Evolutionary conservation across 2,797 vertebrate species (phyloP).

Genomic region (Poeciliopsis gracilis): DNA sequence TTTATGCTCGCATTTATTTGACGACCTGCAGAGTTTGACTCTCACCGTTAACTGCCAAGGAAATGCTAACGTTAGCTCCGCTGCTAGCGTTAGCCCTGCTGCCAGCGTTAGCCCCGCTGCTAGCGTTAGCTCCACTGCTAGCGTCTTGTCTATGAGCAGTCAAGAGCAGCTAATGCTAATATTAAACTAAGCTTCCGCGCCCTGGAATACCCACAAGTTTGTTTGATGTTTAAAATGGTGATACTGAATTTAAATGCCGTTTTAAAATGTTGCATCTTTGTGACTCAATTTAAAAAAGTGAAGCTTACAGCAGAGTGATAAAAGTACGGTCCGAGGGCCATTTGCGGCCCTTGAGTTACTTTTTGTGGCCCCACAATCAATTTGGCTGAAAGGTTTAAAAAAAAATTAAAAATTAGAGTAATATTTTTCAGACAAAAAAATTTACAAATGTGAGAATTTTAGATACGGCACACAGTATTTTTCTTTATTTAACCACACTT

Average conservation of each 20-base stretch:
- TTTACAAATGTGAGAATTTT: background rate
- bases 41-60: background rate
- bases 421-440: background rate
- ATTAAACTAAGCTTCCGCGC: background rate
- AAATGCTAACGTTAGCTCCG: conserved; percentile 19
- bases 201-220: background rate
- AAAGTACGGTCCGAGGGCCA: background rate
- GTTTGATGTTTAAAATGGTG: background rate
- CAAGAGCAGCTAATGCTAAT: background rate
- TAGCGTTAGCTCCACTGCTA: conserved; percentile 38
- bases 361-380: background rate
- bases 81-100: conserved; percentile 1
- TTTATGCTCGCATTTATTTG: rapidly evolving
- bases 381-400: background rate
- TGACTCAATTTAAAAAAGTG: background rate
- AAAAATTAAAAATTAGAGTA: background rate
- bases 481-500: background rate
- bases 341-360: background rate
- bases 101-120: conserved; percentile 37
- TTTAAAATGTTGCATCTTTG: background rate
- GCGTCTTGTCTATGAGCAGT: conserved; percentile 2
- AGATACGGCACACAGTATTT: background rate
- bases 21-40: background rate
- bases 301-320: background rate
- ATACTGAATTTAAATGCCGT: background rate